Conservation (phyloP, 1,140 invertebrate species). For the Bradynema listronoti region DNA sequence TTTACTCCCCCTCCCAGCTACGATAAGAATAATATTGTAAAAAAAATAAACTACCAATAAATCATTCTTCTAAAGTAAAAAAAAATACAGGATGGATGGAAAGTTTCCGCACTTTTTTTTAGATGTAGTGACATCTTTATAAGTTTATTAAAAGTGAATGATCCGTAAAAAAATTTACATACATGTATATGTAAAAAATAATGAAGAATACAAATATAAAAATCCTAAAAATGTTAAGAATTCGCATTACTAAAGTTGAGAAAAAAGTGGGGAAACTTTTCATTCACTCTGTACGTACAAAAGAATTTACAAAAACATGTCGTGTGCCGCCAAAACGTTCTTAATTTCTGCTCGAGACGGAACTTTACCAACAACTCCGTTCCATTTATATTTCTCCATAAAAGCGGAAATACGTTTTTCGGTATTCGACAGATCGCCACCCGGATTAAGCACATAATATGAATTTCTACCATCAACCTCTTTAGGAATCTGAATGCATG, state of each 20-base stretch:
- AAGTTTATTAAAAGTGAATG: too few relatives aligned
- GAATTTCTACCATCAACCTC: slow-evolving; percentile 41
- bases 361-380: slow-evolving; percentile 35
- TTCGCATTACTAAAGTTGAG: too few relatives aligned
- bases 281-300: neutral
- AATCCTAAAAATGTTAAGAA: too few relatives aligned
- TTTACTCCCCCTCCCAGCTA: too few relatives aligned
- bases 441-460: slow-evolving; percentile 50
- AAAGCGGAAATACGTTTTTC: slow-evolving; percentile 35
- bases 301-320: slow-evolving; percentile 47
- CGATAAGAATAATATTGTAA: too few relatives aligned
- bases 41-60: slow-evolving; percentile 9
- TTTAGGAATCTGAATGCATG: slow-evolving; percentile 36
- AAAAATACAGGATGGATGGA: too few relatives aligned
- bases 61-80: neutral
- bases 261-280: too few relatives aligned
- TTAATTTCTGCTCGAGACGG: slow-evolving; percentile 27
- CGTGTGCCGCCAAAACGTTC: slow-evolving; percentile 27
- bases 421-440: slow-evolving; percentile 45
- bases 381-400: slow-evolving; percentile 32
- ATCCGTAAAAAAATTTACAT: too few relatives aligned
- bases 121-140: too few relatives aligned
- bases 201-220: too few relatives aligned
- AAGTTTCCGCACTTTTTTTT: too few relatives aligned
- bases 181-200: too few relatives aligned